A percentile compares a stretch with the other conserved stretches of the same genome.
Conservation (phyloP, 2,888 invertebrate species). For the Mythimna vitellina region DNA sequence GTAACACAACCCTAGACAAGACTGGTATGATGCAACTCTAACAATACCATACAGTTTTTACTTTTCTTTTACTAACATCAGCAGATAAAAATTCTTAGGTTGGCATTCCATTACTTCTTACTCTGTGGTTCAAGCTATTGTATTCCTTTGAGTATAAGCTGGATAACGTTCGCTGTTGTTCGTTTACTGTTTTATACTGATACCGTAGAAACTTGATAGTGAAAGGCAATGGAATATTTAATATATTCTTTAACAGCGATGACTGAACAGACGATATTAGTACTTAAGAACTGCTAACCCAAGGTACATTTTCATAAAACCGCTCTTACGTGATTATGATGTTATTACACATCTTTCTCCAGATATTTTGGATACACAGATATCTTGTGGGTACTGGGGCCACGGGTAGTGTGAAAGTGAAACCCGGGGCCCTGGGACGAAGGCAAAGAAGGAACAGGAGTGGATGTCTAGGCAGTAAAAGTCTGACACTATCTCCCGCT, state of each 20-base stretch:
- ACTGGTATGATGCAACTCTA: not conserved
- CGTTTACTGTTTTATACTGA: slow-evolving; percentile 34
- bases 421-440: too few relatives aligned
- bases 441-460: too few relatives aligned
- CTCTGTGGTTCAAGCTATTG: slow-evolving; percentile 14
- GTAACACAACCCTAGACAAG: not conserved
- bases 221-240: slow-evolving; percentile 24
- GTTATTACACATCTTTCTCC: too few relatives aligned
- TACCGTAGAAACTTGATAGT: slow-evolving; percentile 19
- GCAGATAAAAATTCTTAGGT: not conserved
- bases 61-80: not conserved
- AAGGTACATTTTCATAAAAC: too few relatives aligned
- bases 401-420: too few relatives aligned
- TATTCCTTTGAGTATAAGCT: slow-evolving; percentile 36
- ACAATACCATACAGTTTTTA: not conserved
- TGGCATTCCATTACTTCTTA: slow-evolving; percentile 31
- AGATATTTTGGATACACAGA: too few relatives aligned
- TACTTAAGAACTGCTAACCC: too few relatives aligned
- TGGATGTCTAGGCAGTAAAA: too few relatives aligned
- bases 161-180: slow-evolving; percentile 42
- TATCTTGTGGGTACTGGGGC: too few relatives aligned
- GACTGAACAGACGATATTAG: not conserved
- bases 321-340: too few relatives aligned
- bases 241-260: not conserved
- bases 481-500: too few relatives aligned